Evolutionary conservation across 2,797 vertebrate genomes (phyloP).

Genomic region (Sebastes ruberrimus): DNA sequence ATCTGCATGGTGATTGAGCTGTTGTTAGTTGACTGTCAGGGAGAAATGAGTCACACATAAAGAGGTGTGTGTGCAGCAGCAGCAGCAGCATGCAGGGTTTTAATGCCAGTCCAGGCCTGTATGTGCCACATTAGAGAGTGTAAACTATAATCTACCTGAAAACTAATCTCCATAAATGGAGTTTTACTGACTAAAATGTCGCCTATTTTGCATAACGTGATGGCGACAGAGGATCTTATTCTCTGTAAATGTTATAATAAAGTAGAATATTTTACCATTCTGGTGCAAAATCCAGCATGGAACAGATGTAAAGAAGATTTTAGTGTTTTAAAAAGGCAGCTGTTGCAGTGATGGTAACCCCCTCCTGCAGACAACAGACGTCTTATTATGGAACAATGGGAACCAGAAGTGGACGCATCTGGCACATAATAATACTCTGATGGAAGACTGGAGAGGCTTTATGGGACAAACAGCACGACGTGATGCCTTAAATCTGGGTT

Average conservation of each 20-base stretch:
- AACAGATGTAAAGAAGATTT: not conserved
- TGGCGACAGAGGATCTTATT: not conserved
- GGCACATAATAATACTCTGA: not conserved
- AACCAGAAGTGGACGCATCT: slow-evolving; percentile 8
- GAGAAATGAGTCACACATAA: slow-evolving; percentile 35
- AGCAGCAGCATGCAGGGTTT: slow-evolving; percentile 18
- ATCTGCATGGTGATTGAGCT: not conserved
- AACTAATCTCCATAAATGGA: not conserved
- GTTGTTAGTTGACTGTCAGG: slow-evolving; percentile 2
- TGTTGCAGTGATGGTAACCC: not conserved
- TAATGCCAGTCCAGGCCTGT: slow-evolving; percentile 32
- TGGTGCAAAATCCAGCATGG: not conserved
- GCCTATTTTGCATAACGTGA: not conserved
- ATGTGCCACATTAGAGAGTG: not conserved
- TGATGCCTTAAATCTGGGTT: slow-evolving; percentile 6
- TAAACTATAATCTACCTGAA: not conserved
- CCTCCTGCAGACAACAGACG: not conserved
- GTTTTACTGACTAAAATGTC: not conserved
- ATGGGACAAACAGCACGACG: not conserved
- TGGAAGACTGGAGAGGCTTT: too few species aligned
- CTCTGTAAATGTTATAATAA: not conserved
- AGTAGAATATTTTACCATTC: not conserved
- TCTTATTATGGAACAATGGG: slow-evolving; percentile 14
- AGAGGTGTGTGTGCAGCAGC: slow-evolving; percentile 16
- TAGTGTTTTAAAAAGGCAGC: not conserved